phyloP scores from a whole-genome alignment of 2,888 invertebrate genomes.

The Rosalia funebris region DNA sequence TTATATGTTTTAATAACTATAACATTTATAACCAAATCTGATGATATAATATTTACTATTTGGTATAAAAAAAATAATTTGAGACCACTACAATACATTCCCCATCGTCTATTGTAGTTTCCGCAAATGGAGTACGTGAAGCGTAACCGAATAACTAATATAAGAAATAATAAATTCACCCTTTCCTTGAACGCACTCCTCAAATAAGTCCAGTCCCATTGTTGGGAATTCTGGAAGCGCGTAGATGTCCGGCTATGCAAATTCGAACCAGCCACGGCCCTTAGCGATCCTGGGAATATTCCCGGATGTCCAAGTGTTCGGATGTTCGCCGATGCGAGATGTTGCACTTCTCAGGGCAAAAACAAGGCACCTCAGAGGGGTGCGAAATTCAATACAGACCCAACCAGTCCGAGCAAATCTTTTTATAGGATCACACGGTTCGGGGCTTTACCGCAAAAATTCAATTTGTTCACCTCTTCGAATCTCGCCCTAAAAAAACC shows the following conservation, averaged over 20 bases:
- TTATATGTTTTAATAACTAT: too few relatives aligned
- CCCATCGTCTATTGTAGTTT: too few relatives aligned
- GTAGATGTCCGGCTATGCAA: slow-evolving; percentile 11
- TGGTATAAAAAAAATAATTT: too few relatives aligned
- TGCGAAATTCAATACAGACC: slow-evolving; percentile 47
- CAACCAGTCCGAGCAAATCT: slow-evolving; percentile 50
- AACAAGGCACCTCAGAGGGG: slow-evolving; percentile 37
- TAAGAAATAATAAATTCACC: slow-evolving; percentile 13
- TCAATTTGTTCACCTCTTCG: slow-evolving; percentile 32
- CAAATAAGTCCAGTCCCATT: not conserved
- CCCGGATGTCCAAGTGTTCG: slow-evolving; percentile 9
- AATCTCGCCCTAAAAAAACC: not conserved
- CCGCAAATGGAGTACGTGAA: too few relatives aligned
- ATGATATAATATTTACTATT: too few relatives aligned
- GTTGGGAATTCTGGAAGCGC: not conserved
- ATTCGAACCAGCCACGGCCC: too few relatives aligned
- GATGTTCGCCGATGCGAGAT: slow-evolving; percentile 18
- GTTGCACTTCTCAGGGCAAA: slow-evolving; percentile 19
- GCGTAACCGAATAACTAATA: too few relatives aligned
- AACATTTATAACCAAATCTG: too few relatives aligned
- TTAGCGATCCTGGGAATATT: slow-evolving; percentile 14
- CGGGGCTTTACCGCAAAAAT: slow-evolving; percentile 35
- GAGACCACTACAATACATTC: too few relatives aligned
- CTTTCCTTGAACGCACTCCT: not conserved
- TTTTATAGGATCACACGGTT: slow-evolving; percentile 50